A percentile compares a stretch with the other conserved stretches of the same genome.
phyloP scores from a whole-genome alignment of 2,888 invertebrate genomes.

The Leucozona laternaria region DNA sequence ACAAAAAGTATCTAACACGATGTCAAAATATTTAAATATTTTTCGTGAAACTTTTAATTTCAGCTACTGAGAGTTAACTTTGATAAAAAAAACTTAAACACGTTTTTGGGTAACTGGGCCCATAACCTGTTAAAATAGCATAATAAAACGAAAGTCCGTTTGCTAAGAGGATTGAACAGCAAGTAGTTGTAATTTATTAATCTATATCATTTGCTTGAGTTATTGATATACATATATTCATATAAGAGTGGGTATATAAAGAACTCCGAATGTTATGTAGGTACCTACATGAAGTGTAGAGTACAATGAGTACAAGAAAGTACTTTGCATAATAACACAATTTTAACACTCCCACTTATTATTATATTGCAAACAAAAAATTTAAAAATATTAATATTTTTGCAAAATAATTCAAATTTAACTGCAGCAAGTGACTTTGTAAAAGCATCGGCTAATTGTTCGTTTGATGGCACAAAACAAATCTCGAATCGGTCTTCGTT shows the following conservation, averaged over 20 bases:
- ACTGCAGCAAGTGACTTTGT: constrained; percentile 10
- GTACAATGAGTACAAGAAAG: neutral
- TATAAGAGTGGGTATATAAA: too few relatives aligned
- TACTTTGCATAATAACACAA: constrained; percentile 6
- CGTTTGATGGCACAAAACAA: constrained; percentile 21
- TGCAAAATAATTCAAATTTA: constrained; percentile 30
- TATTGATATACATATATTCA: too few relatives aligned
- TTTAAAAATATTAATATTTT: constrained; percentile 27
- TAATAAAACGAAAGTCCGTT: too few relatives aligned
- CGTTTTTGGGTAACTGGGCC: too few relatives aligned
- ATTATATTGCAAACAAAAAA: neutral
- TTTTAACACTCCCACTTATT: constrained; percentile 31
- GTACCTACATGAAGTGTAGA: neutral
- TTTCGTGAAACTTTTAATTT: neutral
- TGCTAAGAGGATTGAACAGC: too few relatives aligned
- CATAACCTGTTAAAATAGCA: too few relatives aligned
- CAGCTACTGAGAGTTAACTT: too few relatives aligned
- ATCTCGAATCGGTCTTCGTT: constrained; percentile 4
- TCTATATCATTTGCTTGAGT: too few relatives aligned
- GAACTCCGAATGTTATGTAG: too few relatives aligned
- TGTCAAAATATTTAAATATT: constrained; percentile 33
- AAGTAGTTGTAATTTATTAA: too few relatives aligned
- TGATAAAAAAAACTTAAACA: too few relatives aligned
- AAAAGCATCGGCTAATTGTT: constrained; percentile 17
- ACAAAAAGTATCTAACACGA: too few relatives aligned